A percentile compares a stretch with the other conserved stretches of the same genome.
These are phyloP conservation scores for Anolis apletophallus DNA, from an alignment of 2,797 vertebrate genomes.

Conservation along the genomic window DNA sequence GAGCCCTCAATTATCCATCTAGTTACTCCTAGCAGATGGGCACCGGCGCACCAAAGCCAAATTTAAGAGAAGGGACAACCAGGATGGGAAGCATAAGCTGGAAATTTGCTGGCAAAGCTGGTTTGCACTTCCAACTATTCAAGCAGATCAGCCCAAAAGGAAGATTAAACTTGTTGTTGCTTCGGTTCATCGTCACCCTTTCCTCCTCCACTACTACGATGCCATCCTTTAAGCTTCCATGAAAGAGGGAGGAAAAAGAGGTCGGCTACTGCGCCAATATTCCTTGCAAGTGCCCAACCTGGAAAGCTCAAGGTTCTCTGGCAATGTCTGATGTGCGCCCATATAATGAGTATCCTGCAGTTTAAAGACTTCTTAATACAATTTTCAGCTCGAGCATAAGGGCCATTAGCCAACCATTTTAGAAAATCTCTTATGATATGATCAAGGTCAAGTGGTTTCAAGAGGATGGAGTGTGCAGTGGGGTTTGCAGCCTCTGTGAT, in stretches of 20 bases:
- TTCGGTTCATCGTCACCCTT: slow-evolving; percentile 16
- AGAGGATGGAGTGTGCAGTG: neutral
- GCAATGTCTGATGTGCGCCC: neutral
- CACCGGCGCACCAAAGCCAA: slow-evolving; percentile 69
- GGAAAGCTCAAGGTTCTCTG: slow-evolving; percentile 24
- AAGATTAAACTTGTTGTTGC: slow-evolving; percentile 56
- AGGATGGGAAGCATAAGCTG: slow-evolving; percentile 60
- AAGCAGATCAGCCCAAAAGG: slow-evolving; percentile 59
- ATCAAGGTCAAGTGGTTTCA: slow-evolving; percentile 41
- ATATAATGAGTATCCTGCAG: neutral
- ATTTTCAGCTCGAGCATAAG: slow-evolving; percentile 4
- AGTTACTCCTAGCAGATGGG: slow-evolving; percentile 78
- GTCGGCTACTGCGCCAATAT: neutral
- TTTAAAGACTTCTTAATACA: slow-evolving; percentile 23
- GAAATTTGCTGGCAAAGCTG: slow-evolving; percentile 62
- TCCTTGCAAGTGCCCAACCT: neutral
- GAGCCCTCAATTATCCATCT: slow-evolving; percentile 69
- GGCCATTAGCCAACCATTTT: slow-evolving; percentile 16
- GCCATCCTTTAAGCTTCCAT: neutral
- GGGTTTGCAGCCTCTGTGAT: neutral
- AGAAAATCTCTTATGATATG: neutral
- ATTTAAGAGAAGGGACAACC: slow-evolving; percentile 69
- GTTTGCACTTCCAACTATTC: slow-evolving; percentile 53
- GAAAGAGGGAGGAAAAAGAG: neutral
- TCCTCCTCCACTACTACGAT: neutral